Percentiles rank a stretch among this genome's conserved stretches.
These are phyloP conservation scores for Rhagonycha fulva DNA, from an alignment of 2,888 invertebrate species.

Conservation along the genomic window DNA sequence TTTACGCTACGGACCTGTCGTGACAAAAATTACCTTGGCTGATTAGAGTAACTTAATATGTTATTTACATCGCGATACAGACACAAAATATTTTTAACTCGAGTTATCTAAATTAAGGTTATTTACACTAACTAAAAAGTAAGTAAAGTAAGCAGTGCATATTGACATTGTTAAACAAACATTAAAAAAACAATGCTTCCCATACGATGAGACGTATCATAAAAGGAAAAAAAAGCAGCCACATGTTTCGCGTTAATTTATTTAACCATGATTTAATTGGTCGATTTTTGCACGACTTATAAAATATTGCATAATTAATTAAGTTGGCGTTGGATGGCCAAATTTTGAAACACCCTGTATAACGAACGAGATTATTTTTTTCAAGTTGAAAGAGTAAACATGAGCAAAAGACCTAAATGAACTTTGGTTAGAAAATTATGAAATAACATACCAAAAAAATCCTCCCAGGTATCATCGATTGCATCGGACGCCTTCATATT, in stretches of 20 bases:
- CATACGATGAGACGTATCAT: neutral
- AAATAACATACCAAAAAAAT: constrained; percentile 50
- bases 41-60: neutral
- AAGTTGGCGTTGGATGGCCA: no score
- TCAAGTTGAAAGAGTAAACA: neutral
- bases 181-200: neutral
- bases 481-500: constrained; percentile 48
- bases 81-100: neutral
- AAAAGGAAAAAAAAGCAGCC: no score
- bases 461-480: constrained; percentile 52
- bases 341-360: neutral
- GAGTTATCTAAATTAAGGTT: neutral
- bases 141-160: neutral
- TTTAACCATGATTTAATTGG: neutral
- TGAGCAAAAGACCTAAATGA: neutral
- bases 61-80: neutral
- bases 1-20: no score
- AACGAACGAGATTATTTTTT: neutral
- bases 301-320: neutral
- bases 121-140: neutral
- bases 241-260: neutral
- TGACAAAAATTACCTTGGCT: neutral
- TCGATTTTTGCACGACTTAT: neutral
- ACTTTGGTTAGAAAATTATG: constrained; percentile 7
- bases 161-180: neutral